Conservation (phyloP, 1,140 invertebrate species). For the Mycetomoellerius zeteki region DNA sequence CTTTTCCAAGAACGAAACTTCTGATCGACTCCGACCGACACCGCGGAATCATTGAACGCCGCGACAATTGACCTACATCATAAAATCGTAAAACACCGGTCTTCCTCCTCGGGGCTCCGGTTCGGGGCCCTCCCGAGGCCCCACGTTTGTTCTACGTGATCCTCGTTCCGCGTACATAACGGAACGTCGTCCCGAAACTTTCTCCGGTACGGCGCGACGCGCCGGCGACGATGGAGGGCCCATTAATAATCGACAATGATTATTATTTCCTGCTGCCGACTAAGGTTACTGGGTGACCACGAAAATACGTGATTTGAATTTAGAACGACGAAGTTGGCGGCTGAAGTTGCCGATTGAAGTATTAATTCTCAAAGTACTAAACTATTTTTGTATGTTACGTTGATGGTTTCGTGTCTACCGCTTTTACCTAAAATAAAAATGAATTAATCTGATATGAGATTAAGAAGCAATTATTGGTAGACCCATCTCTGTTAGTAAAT, state of each 20-base stretch:
- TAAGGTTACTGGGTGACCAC: slow-evolving; percentile 58
- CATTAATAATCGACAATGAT: slow-evolving; percentile 51
- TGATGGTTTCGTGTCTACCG: neutral
- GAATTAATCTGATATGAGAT: neutral
- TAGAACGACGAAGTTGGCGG: slow-evolving; percentile 12
- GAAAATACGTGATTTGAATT: slow-evolving; percentile 45
- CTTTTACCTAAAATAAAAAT: neutral
- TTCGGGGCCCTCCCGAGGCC: neutral
- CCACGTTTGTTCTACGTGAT: slow-evolving; percentile 54
- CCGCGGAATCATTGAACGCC: slow-evolving; percentile 20
- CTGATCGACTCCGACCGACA: slow-evolving; percentile 1
- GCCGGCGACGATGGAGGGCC: neutral
- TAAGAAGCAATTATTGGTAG: neutral
- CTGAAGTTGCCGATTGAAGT: neutral
- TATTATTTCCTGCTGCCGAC: slow-evolving; percentile 46
- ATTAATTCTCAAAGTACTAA: neutral
- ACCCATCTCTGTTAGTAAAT: neutral
- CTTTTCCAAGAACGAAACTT: slow-evolving; percentile 48
- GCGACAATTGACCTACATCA: slow-evolving; percentile 59
- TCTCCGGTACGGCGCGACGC: slow-evolving; percentile 22
- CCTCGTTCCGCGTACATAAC: slow-evolving; percentile 42
- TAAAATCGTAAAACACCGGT: slow-evolving; percentile 45
- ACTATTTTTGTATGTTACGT: neutral
- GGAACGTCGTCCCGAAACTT: slow-evolving; percentile 57
- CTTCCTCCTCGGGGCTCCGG: slow-evolving; percentile 19